These are phyloP conservation scores for Ptychadena robeensis DNA, from an alignment of 2,797 vertebrate species.

Conservation along the genomic window DNA sequence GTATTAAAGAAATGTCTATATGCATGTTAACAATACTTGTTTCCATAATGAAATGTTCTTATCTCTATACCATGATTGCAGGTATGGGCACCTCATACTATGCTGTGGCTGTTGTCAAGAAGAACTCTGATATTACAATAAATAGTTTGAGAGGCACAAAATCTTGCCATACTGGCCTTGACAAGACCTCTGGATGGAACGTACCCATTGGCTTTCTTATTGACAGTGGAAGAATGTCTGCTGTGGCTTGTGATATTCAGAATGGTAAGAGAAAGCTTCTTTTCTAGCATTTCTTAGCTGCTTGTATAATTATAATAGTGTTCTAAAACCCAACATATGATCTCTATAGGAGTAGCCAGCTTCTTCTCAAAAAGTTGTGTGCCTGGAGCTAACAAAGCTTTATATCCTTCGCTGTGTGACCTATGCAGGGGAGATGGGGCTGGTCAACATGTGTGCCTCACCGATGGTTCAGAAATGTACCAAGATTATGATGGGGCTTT, in stretches of 20 bases:
- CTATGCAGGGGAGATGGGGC: conserved; percentile 79
- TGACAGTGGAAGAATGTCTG: conserved; percentile 84
- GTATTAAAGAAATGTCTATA: no score
- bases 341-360: conserved; percentile 79
- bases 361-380: conserved; percentile 90
- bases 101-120: conserved; percentile 88
- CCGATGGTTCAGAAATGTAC: conserved; percentile 78
- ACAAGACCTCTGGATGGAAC: conserved; percentile 88
- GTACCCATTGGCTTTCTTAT: conserved; percentile 89
- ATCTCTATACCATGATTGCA: conserved; percentile 63
- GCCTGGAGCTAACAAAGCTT: conserved; percentile 78
- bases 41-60: no score
- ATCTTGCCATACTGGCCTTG: conserved; percentile 91
- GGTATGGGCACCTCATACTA: conserved; percentile 82
- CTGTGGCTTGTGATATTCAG: conserved; percentile 84
- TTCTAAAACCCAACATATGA: neutral
- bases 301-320: neutral
- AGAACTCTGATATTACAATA: conserved; percentile 78
- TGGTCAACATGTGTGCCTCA: conserved; percentile 76
- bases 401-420: conserved; percentile 81
- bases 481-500: conserved; percentile 89
- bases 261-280: conserved; percentile 73
- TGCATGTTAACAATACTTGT: no score
- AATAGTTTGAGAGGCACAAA: conserved; percentile 77
- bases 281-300: neutral